Base-by-base conservation (phyloP, 2,797 vertebrate genomes). In the Leptodactylus fallax region DNA sequence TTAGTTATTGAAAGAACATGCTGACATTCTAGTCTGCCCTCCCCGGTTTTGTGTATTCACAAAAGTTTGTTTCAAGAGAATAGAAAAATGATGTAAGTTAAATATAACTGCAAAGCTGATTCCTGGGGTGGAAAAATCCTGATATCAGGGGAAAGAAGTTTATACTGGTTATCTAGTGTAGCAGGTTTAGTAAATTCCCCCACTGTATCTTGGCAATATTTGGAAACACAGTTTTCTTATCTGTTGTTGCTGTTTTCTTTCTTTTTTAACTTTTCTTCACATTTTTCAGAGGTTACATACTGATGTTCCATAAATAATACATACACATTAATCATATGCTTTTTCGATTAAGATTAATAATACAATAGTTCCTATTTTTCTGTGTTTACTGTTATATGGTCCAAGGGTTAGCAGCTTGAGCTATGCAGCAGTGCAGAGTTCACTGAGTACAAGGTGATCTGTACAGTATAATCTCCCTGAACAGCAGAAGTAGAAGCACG, bases 371-470 rank as follows among this genome's bases (percentile, higher is more conserved):
- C 49, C 76, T 67, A 14, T 72, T 76, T 87, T 21, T 53, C 74
- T 79, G 63, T 6, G 13, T 7, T 71, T 47, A 27, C 8, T 83
- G 55, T 51, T 25, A 65, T 61, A 45, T 80, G 49, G 58, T 51
- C 13, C 25, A 84, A 45, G 45, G 81, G 36, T 85, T 23, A 45
- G 49, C 23, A n/a, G 13, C 45, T 16, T 61, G 45, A 85, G 19
- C 72, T 63, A 7, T 27, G 58, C 25, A 14, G 23, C 36, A 23
- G 82, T 25, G 36, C 13, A 61, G 45, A 25, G 82, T 81, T 88
- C 82, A 88, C 19, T 53, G 77, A 71, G 87, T 85, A 27, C 21
- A 72, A 19, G 47, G 36, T 80, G 36, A 72, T 63, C 27, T 47
- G 17, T 17, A 16, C 82, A 51, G 36, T 60, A 45, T 74, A 80